Conservation (phyloP, 2,113 vertebrate species). For the Phylloscopus whistleri region DNA sequence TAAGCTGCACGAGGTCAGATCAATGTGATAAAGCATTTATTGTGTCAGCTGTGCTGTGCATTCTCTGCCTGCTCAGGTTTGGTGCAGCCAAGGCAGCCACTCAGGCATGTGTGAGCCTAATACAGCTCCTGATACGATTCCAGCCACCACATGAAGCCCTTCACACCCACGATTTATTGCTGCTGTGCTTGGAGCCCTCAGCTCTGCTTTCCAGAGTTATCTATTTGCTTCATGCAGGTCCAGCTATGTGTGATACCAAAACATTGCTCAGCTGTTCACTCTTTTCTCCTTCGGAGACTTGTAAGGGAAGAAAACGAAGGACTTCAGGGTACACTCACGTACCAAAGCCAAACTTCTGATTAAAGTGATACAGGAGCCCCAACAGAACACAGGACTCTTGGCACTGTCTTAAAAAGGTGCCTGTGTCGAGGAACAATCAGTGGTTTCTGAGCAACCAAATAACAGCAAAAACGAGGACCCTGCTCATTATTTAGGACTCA, state of each 20-base stretch:
- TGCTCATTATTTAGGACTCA: neutral
- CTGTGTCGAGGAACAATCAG: neutral
- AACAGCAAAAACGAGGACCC: neutral
- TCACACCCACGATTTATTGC: neutral
- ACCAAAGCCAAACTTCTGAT: neutral
- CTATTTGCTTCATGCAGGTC: neutral
- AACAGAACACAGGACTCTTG: neutral
- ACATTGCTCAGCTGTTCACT: neutral
- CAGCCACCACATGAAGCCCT: neutral
- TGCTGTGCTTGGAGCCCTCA: neutral
- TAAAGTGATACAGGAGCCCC: neutral
- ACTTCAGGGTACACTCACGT: neutral
- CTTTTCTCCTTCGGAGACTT: neutral
- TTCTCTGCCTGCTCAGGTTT: neutral
- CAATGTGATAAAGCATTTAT: neutral
- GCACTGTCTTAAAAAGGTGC: neutral
- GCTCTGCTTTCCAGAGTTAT: neutral
- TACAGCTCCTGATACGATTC: neutral
- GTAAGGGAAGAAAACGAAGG: neutral
- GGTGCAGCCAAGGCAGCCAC: neutral
- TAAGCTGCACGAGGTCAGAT: neutral
- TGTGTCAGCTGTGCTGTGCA: neutral
- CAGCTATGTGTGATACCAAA: neutral
- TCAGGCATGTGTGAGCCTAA: neutral
- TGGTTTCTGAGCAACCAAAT: neutral